phyloP scores from a whole-genome alignment of 2,797 vertebrate genomes.

The Staurois parvus region DNA sequence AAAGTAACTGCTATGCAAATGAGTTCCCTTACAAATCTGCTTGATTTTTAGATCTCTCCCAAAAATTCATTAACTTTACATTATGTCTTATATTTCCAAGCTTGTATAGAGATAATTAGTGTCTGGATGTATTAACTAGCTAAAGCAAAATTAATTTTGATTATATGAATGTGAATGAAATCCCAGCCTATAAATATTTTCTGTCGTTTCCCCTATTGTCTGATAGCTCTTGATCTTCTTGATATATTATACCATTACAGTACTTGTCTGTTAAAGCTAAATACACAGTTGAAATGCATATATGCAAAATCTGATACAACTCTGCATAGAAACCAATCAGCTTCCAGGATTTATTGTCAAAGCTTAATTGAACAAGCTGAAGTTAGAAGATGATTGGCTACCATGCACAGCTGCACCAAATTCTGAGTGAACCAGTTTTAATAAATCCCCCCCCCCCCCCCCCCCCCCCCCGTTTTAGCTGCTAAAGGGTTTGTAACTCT shows the following conservation, averaged over 20 bases:
- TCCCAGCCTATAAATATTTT: constrained; percentile 1
- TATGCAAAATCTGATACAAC: too few species aligned
- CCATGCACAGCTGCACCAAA: too few species aligned
- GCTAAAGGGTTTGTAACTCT: too few species aligned
- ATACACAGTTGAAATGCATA: too few species aligned
- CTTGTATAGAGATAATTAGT: constrained; percentile 52
- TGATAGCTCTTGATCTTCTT: background rate
- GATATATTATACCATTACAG: background rate
- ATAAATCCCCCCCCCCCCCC: too few species aligned
- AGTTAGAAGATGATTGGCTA: too few species aligned
- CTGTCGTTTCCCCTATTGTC: background rate
- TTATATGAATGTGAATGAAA: constrained; percentile 15
- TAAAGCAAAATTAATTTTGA: constrained; percentile 32
- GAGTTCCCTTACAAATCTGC: constrained; percentile 31
- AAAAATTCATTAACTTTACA: constrained; percentile 48
- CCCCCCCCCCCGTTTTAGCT: too few species aligned
- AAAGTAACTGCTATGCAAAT: constrained; percentile 46
- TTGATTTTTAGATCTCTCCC: constrained; percentile 51
- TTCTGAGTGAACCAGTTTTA: too few species aligned
- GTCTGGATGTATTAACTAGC: constrained; percentile 40
- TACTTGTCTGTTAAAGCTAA: background rate
- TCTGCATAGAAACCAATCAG: too few species aligned
- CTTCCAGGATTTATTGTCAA: too few species aligned
- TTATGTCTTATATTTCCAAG: constrained; percentile 38
- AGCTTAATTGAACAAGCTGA: too few species aligned